Evolutionary conservation across 2,888 invertebrate species (phyloP).

Genomic region (Mythimna lalbum): DNA sequence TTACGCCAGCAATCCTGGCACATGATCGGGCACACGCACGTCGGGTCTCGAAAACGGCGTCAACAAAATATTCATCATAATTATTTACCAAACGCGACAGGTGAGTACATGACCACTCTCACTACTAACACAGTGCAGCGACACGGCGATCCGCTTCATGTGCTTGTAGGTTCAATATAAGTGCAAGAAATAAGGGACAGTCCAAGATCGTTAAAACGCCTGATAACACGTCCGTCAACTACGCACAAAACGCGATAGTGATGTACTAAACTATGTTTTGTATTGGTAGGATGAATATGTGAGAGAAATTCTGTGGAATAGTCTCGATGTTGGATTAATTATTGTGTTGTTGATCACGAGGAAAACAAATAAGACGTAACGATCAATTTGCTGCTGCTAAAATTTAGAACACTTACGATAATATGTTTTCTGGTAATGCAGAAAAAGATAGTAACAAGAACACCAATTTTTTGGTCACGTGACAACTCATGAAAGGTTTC

Average conservation of each 20-base stretch:
- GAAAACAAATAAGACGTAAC: constrained; percentile 7
- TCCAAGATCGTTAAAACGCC: constrained; percentile 41
- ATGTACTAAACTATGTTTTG: constrained; percentile 55
- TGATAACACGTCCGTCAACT: constrained; percentile 64
- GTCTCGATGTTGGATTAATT: constrained; percentile 10
- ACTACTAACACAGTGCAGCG: constrained; percentile 53
- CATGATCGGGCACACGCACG: constrained; percentile 64
- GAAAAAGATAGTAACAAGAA: background rate
- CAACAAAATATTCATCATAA: constrained; percentile 73
- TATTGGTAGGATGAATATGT: constrained; percentile 45
- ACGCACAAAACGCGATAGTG: constrained; percentile 54
- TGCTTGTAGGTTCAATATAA: constrained; percentile 53
- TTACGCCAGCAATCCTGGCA: constrained; percentile 72
- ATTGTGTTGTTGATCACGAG: background rate
- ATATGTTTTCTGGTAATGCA: background rate
- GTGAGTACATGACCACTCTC: constrained; percentile 59
- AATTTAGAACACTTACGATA: background rate
- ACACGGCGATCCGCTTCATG: constrained; percentile 28
- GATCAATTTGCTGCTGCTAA: background rate
- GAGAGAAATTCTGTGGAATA: constrained; percentile 32
- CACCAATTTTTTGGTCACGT: no score
- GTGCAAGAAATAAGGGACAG: constrained; percentile 53
- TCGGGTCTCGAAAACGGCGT: constrained; percentile 71
- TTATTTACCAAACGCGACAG: constrained; percentile 48
- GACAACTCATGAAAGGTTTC: no score